phyloP scores from a whole-genome alignment of 2,113 vertebrate species.

The Xiphophorus maculatus region DNA sequence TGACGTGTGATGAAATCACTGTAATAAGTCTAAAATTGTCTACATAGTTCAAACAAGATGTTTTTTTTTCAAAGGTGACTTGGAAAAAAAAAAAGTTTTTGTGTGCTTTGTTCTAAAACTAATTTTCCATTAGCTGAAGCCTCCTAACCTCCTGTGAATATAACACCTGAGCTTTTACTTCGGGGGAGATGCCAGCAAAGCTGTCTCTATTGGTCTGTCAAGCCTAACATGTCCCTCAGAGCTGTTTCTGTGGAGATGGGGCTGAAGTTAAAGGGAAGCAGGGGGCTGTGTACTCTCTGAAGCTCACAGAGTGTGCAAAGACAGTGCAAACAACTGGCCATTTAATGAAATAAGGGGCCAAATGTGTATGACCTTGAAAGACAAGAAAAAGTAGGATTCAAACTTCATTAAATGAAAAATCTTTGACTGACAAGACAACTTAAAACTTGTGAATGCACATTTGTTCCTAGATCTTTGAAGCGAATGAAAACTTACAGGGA shows the following conservation, averaged over 20 bases:
- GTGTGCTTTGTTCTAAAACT: slow-evolving; percentile 2
- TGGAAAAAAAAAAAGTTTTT: background rate
- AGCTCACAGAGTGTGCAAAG: background rate
- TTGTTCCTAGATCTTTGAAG: background rate
- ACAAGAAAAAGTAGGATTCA: background rate
- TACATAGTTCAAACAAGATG: background rate
- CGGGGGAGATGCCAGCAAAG: slow-evolving; percentile 5
- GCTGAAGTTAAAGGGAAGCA: background rate
- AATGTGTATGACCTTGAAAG: background rate
- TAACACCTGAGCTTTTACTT: slow-evolving; percentile 2
- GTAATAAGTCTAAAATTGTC: background rate
- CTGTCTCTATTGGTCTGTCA: slow-evolving; percentile 32
- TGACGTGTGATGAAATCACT: slow-evolving; percentile 8
- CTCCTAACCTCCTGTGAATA: background rate
- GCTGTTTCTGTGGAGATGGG: slow-evolving; percentile 9
- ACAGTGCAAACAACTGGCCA: too few species aligned
- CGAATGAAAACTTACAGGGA: background rate
- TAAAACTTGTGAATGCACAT: background rate
- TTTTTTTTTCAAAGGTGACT: background rate
- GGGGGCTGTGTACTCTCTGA: background rate
- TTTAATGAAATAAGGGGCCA: background rate
- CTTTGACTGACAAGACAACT: background rate
- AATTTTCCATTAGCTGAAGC: background rate
- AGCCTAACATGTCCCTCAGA: slow-evolving; percentile 13
- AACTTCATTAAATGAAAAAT: background rate